Percentiles rank a stretch among this genome's conserved stretches.
phyloP scores from a whole-genome alignment of 1,140 invertebrate genomes.

The Bombus impatiens region DNA sequence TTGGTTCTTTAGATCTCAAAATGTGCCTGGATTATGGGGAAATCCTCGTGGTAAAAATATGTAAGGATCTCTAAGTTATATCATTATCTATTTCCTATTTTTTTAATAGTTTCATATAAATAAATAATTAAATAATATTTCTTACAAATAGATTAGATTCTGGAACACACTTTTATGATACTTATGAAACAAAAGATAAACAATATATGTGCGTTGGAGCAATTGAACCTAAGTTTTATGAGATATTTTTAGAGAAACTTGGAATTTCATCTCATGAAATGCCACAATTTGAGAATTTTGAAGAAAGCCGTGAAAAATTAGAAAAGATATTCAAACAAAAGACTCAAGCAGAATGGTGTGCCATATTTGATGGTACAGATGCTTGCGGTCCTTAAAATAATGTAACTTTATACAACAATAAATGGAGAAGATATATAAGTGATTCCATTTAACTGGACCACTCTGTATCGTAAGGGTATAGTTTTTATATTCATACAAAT shows the following conservation, averaged over 20 bases:
- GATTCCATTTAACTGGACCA: too few relatives aligned
- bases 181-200: constrained; percentile 96
- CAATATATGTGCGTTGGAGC: constrained; percentile 97
- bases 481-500: background rate
- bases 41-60: constrained; percentile 88
- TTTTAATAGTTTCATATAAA: background rate
- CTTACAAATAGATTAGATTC: constrained; percentile 87
- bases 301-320: constrained; percentile 85
- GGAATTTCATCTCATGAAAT: constrained; percentile 85
- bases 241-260: constrained; percentile 87
- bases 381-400: constrained; percentile 85
- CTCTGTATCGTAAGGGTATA: background rate
- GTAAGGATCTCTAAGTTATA: constrained; percentile 70
- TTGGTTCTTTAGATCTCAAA: constrained; percentile 89
- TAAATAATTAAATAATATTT: background rate
- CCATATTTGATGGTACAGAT: constrained; percentile 93
- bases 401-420: too few relatives aligned
- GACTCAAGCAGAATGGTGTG: constrained; percentile 95
- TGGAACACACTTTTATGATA: constrained; percentile 95
- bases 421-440: too few relatives aligned
- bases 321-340: constrained; percentile 89
- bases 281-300: constrained; percentile 85
- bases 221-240: constrained; percentile 96
- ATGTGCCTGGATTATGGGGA: constrained; percentile 86
- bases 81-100: background rate